Evolutionary conservation across 1,140 invertebrate species (phyloP).

Genomic region (Penaeus japonicus): DNA sequence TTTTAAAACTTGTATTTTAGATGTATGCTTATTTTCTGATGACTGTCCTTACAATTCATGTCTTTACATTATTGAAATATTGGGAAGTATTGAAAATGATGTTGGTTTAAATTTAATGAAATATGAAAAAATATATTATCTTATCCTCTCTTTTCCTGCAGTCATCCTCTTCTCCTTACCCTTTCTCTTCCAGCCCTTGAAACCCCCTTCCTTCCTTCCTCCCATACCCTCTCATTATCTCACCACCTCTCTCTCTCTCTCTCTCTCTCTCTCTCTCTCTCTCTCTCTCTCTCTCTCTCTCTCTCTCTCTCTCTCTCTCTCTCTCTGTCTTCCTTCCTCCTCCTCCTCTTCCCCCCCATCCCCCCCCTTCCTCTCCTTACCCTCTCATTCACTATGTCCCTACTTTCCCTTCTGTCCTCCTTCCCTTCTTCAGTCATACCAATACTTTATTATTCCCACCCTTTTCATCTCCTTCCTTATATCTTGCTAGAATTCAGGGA

Average conservation of each 20-base stretch:
- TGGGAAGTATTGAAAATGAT: too few species aligned
- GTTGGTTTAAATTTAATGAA: too few species aligned
- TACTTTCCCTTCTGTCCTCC: background rate
- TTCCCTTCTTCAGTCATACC: background rate
- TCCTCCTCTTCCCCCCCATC: background rate
- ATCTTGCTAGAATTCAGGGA: background rate
- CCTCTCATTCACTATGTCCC: background rate
- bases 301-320: background rate
- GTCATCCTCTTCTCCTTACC: too few species aligned
- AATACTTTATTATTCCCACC: background rate
- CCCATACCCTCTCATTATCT: background rate
- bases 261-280: background rate
- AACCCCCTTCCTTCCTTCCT: background rate
- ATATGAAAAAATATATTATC: too few species aligned
- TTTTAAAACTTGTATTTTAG: too few species aligned
- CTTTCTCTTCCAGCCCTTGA: too few species aligned
- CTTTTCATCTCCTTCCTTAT: background rate
- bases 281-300: background rate
- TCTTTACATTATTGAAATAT: background rate
- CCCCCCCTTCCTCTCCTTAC: background rate
- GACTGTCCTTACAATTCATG: constrained; percentile 47
- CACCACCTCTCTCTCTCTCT: background rate
- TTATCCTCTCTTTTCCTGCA: too few species aligned
- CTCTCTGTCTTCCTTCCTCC: background rate
- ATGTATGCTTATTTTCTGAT: constrained; percentile 58